Conservation (phyloP, 2,113 vertebrate species). For the Tinamus guttatus region DNA sequence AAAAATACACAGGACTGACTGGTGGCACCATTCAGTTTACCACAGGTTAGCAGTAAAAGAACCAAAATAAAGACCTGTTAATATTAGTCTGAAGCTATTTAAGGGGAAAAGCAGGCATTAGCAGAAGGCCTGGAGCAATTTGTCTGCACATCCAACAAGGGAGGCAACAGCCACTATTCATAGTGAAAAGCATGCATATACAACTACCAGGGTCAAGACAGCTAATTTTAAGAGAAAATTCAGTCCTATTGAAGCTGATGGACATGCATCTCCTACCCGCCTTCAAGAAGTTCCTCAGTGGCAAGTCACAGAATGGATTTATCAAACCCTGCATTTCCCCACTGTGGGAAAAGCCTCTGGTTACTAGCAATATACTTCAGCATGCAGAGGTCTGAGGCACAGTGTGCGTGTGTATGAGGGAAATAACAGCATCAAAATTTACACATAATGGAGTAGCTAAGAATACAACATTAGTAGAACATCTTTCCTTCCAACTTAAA, state of each 20-base stretch:
- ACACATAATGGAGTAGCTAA: not conserved
- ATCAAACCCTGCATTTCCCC: not conserved
- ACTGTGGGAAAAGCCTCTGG: not conserved
- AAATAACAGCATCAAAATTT: not conserved
- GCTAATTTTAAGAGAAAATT: not conserved
- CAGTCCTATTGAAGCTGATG: not conserved
- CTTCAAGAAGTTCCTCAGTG: not conserved
- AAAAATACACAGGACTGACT: not conserved
- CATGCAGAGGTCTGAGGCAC: not conserved
- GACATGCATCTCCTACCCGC: not conserved
- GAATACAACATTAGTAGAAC: not conserved
- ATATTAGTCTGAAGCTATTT: not conserved
- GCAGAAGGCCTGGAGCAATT: not conserved
- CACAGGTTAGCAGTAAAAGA: not conserved
- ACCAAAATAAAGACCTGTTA: not conserved
- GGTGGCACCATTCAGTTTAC: not conserved
- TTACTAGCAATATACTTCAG: not conserved
- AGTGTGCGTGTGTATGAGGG: not conserved
- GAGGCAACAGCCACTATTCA: not conserved
- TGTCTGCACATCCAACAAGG: not conserved
- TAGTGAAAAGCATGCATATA: fast-evolving
- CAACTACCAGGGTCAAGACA: not conserved
- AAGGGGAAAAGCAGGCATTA: not conserved
- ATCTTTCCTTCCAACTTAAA: not conserved
- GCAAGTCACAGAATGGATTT: not conserved